These are phyloP conservation scores for Corythoichthys intestinalis DNA, from an alignment of 2,113 vertebrate genomes.

Conservation along the genomic window DNA sequence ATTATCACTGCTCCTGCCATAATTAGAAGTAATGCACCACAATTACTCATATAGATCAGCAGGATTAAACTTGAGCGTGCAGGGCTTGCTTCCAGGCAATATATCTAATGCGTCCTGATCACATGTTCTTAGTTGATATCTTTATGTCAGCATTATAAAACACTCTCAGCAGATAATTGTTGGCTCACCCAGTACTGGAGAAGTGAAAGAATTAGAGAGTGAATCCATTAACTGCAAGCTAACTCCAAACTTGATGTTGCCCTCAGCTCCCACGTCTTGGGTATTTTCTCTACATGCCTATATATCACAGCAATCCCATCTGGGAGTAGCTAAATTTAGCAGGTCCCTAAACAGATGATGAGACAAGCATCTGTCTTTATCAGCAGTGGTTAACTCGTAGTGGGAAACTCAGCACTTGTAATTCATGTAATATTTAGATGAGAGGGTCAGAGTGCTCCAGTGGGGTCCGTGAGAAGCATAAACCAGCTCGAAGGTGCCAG, in stretches of 20 bases:
- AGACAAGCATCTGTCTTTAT: constrained; percentile 65
- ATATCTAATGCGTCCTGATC: constrained; percentile 50
- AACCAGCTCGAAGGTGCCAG: constrained; percentile 44
- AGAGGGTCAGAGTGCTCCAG: constrained; percentile 59
- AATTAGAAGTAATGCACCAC: constrained; percentile 68
- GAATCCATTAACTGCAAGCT: background rate
- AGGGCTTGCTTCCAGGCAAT: constrained; percentile 51
- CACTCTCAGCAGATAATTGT: constrained; percentile 33
- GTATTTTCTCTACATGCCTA: constrained; percentile 20
- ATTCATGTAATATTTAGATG: constrained; percentile 74
- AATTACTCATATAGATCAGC: constrained; percentile 71
- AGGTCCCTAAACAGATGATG: constrained; percentile 38
- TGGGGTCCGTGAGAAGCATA: constrained; percentile 54
- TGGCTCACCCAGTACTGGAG: constrained; percentile 19
- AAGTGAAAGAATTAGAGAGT: constrained; percentile 18
- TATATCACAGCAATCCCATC: constrained; percentile 29
- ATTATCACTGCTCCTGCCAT: constrained; percentile 68
- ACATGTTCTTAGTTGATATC: constrained; percentile 49
- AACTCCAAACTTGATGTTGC: constrained; percentile 9
- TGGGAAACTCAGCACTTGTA: constrained; percentile 62
- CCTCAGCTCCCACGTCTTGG: background rate
- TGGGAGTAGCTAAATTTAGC: constrained; percentile 52
- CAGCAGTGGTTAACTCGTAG: constrained; percentile 55
- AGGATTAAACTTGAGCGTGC: constrained; percentile 69
- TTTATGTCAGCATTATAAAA: constrained; percentile 45